A percentile compares a stretch with the other conserved stretches of the same genome.
phyloP scores from a whole-genome alignment of 2,797 vertebrate genomes.

The Parambassis ranga region DNA sequence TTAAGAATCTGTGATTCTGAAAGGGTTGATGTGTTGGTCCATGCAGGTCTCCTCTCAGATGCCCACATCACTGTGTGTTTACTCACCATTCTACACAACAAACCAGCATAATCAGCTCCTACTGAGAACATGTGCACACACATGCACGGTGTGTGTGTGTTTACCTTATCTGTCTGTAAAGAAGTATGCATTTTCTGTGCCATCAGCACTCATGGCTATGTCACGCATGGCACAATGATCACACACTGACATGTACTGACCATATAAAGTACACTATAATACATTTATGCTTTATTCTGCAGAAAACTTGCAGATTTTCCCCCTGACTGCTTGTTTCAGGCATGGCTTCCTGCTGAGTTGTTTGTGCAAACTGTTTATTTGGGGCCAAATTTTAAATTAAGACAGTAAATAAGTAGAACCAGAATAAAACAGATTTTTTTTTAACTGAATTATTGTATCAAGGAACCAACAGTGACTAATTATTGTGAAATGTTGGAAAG shows the following conservation, averaged over 20 bases:
- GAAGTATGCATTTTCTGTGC: constrained; percentile 20
- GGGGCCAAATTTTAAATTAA: no score
- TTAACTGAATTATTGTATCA: neutral
- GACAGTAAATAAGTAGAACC: no score
- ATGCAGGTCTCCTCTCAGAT: constrained; percentile 26
- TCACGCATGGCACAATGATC: constrained; percentile 27
- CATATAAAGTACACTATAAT: neutral
- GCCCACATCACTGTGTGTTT: constrained; percentile 37
- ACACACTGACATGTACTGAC: neutral
- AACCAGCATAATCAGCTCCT: constrained; percentile 29
- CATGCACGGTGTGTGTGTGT: constrained; percentile 11
- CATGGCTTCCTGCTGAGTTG: no score
- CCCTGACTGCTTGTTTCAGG: no score
- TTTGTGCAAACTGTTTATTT: no score
- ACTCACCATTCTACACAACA: constrained; percentile 32
- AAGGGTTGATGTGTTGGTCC: neutral
- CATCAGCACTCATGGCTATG: constrained; percentile 9
- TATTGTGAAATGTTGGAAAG: neutral
- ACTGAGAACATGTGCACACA: constrained; percentile 19
- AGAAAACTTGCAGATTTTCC: no score
- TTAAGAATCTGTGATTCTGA: neutral
- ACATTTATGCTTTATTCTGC: no score
- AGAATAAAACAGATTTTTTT: no score
- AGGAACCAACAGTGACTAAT: neutral
- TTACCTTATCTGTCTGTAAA: constrained; percentile 46